Evolutionary conservation across 2,888 invertebrate species (phyloP), one percentile per base, ranked within the genome.

Genomic region (Dynastes hyllus): DNA sequence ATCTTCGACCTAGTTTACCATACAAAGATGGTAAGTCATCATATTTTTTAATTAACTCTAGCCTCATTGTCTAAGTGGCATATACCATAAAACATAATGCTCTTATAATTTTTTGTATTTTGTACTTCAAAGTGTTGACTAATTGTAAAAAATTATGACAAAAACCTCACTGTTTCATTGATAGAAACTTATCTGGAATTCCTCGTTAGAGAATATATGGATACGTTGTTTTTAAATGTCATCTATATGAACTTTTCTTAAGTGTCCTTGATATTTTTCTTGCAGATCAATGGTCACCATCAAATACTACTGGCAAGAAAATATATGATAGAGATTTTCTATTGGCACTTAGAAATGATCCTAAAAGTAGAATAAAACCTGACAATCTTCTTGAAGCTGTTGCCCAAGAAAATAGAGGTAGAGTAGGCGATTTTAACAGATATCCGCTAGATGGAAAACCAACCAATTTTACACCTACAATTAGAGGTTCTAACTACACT

Each of bases 281-380:
- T 86, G 61, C 80, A 88, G 96, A 94, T 86, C 97, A 97, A 89
- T 97, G 97, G 97, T 95, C 96, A 83, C 97, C 97, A 2, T 86
- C 92, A 27, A 96, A 97, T 88, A 93, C 91, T 45, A 92, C 92
- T 82, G 97, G 97, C 2, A 95, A 94, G 86, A 96, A 94, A 87
- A 92, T 93, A 80, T 98, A 98, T 88, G 94, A 95, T 84, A 92
- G 94, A 81, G 94, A 94, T 16, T 95, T 97, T 86, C 90, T 98
- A 50, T 90, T 96, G 86, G 92, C 93, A 83, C 90, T 97, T 80
- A 94, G 94, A 85, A 92, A 93, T 84, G 93, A 94, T 82, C 94
- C 95, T 6, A 92, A 93, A 27, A 95, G 95, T 22, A 92, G 92
- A 86, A 91, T 92, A 81, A 95, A 94, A 85, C 97, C 97, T 0